These are phyloP conservation scores for Chamaea fasciata DNA, from an alignment of 2,113 vertebrate species.

Conservation along the genomic window DNA sequence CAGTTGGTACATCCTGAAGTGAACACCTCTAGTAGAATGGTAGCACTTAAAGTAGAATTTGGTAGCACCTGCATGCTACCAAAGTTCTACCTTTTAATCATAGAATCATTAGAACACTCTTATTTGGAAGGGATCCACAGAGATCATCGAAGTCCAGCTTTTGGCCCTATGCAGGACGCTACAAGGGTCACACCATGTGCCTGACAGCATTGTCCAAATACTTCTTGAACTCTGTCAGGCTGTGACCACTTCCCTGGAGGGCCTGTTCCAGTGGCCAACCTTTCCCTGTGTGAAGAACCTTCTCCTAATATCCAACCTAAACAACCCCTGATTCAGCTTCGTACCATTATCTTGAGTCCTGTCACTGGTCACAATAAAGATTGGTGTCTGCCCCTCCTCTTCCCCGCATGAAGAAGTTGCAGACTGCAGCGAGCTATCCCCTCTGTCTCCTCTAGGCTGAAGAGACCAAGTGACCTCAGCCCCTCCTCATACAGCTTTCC, in stretches of 20 bases:
- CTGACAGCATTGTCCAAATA: background rate
- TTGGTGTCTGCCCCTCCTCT: background rate
- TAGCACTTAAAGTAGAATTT: background rate
- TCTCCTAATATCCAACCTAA: background rate
- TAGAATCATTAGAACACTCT: background rate
- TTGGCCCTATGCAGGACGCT: background rate
- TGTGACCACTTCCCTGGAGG: background rate
- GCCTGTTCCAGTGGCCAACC: background rate
- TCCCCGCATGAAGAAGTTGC: background rate
- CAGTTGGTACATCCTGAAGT: background rate
- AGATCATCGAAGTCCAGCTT: background rate
- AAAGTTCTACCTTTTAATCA: background rate
- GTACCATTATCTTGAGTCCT: accelerated
- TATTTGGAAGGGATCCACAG: background rate
- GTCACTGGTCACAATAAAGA: background rate
- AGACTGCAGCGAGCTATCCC: background rate
- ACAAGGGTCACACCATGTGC: no score
- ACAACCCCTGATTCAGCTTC: background rate
- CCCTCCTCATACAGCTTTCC: background rate
- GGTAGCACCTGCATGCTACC: background rate
- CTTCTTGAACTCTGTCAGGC: background rate
- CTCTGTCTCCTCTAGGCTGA: background rate
- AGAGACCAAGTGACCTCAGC: background rate
- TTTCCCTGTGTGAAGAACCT: background rate
- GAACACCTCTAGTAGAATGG: background rate